These are phyloP conservation scores for Porites lutea DNA, from an alignment of 64 coral and sea anemone species.

Conservation along the genomic window DNA sequence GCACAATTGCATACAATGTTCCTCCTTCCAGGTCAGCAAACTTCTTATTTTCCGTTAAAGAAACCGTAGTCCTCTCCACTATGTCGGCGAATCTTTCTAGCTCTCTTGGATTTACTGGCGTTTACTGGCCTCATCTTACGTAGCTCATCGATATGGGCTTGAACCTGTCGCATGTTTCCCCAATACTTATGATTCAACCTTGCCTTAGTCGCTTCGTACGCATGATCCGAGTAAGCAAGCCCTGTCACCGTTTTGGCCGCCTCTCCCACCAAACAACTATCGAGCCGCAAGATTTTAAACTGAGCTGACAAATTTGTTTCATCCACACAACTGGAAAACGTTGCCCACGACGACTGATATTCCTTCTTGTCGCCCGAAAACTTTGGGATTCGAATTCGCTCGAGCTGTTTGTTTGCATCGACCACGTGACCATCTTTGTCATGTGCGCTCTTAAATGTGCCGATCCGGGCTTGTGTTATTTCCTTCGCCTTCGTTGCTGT, in stretches of 20 bases:
- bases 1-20: conserved; percentile 67
- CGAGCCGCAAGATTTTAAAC: conserved; percentile 72
- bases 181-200: conserved; percentile 57
- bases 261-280: conserved; percentile 59
- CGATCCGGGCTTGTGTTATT: neutral
- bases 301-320: neutral
- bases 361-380: conserved; percentile 62
- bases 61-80: conserved; percentile 46
- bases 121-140: conserved; percentile 47
- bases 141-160: conserved; percentile 53
- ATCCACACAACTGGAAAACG: conserved; percentile 62
- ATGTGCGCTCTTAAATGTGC: neutral
- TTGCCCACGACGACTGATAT: conserved; percentile 46
- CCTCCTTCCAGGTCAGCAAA: conserved; percentile 62
- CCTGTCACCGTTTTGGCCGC: conserved; percentile 54
- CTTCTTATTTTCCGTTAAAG: conserved; percentile 59
- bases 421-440: neutral
- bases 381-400: conserved; percentile 33
- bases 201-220: conserved; percentile 61
- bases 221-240: conserved; percentile 36
- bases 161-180: conserved; percentile 44
- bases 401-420: conserved; percentile 43
- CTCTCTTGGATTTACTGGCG: conserved; percentile 34
- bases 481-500: too few species aligned
- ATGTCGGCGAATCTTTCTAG: conserved; percentile 65